Percentiles rank a stretch among this genome's conserved stretches.
Evolutionary conservation across 2,888 invertebrate genomes (phyloP).

Genomic region (Formica aserva): DNA sequence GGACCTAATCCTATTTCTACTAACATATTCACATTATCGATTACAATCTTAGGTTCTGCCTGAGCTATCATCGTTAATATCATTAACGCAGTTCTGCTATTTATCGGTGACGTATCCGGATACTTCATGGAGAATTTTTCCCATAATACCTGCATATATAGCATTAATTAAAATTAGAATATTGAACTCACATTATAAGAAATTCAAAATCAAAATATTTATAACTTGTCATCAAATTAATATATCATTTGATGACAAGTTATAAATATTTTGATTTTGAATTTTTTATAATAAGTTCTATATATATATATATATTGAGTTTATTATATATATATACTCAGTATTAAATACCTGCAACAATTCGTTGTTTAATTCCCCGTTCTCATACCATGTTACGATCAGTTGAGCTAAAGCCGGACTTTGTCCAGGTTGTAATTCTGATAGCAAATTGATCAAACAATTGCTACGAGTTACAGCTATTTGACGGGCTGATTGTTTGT

Average conservation of each 20-base stretch:
- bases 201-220: background rate
- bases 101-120: slow-evolving; percentile 89
- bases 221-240: background rate
- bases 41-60: slow-evolving; percentile 88
- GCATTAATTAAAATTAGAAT: background rate
- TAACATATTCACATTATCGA: slow-evolving; percentile 91
- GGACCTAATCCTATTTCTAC: slow-evolving; percentile 90
- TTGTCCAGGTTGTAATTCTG: slow-evolving; percentile 79
- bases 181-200: background rate
- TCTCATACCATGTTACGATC: slow-evolving; percentile 78
- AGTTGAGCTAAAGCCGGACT: slow-evolving; percentile 80
- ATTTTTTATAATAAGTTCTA: background rate
- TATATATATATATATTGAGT: too few relatives aligned
- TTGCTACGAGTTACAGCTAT: slow-evolving; percentile 76
- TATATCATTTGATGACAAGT: background rate
- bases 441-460: slow-evolving; percentile 79
- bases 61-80: slow-evolving; percentile 92
- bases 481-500: slow-evolving; percentile 74
- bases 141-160: slow-evolving; percentile 90
- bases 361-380: slow-evolving; percentile 76
- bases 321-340: background rate
- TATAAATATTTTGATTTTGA: background rate
- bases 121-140: slow-evolving; percentile 92
- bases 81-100: slow-evolving; percentile 91
- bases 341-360: slow-evolving; percentile 77